Evolutionary conservation across 2,113 vertebrate species (phyloP).

Genomic region (Pelodiscus sinensis): DNA sequence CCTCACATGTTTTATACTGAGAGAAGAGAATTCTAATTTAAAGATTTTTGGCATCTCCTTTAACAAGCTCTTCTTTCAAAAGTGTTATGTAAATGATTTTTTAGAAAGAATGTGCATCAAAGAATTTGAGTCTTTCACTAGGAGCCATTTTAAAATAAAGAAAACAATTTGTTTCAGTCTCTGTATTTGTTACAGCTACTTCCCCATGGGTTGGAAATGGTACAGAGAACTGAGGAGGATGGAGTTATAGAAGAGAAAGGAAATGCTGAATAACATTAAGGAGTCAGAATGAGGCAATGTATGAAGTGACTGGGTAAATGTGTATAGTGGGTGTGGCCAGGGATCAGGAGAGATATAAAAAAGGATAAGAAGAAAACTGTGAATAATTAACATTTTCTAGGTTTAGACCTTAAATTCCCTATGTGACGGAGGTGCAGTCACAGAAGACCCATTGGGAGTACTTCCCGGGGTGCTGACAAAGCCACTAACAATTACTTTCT

Average conservation of each 20-base stretch:
- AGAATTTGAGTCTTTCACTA: background rate
- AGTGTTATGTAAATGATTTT: background rate
- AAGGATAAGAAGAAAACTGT: fast-evolving
- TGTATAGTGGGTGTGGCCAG: fast-evolving
- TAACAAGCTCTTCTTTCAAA: background rate
- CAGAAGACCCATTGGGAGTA: too few relatives aligned
- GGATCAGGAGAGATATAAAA: background rate
- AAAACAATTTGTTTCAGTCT: background rate
- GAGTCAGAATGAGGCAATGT: background rate
- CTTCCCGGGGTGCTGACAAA: too few relatives aligned
- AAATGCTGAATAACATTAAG: background rate
- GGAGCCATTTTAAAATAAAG: background rate
- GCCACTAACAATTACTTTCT: too few relatives aligned
- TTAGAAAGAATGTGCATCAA: background rate
- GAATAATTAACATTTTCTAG: background rate
- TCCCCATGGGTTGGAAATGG: background rate
- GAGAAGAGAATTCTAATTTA: slow-evolving; percentile 8
- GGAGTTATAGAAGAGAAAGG: background rate
- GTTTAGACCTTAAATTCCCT: background rate
- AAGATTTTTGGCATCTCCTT: background rate
- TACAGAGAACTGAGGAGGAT: background rate
- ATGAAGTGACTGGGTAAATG: background rate
- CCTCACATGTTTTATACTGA: fast-evolving
- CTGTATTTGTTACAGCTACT: background rate
- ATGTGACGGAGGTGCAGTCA: background rate